These are phyloP conservation scores for Chaetops frenatus DNA, from an alignment of 2,113 vertebrate species.

Conservation along the genomic window DNA sequence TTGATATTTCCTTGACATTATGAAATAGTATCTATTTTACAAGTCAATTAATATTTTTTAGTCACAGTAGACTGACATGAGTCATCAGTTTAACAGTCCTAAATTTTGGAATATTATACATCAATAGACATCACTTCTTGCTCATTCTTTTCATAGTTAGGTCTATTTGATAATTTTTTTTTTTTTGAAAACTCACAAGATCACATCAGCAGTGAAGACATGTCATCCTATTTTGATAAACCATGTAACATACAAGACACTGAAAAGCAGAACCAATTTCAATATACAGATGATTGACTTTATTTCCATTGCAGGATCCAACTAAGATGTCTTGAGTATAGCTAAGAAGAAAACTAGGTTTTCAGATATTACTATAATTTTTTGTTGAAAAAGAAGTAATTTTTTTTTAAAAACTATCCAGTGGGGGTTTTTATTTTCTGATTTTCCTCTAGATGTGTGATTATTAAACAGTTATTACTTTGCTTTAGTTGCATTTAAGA, in stretches of 20 bases:
- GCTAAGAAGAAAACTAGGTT: not conserved
- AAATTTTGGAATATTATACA: not conserved
- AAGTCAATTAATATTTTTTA: not conserved
- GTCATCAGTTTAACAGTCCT: not conserved
- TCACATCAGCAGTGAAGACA: not conserved
- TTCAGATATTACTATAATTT: not conserved
- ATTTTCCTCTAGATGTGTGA: not conserved
- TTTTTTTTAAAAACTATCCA: not conserved
- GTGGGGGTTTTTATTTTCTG: not conserved
- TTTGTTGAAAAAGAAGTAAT: not conserved
- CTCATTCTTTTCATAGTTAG: not conserved
- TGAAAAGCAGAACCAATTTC: not conserved
- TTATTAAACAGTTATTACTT: not conserved
- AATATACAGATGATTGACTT: not conserved
- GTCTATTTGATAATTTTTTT: not conserved
- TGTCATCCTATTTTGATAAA: not conserved
- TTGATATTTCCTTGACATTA: constrained; percentile 1
- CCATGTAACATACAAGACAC: not conserved
- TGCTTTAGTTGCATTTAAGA: not conserved
- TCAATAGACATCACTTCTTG: not conserved
- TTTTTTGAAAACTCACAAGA: not conserved
- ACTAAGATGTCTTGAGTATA: not conserved
- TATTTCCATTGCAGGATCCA: not conserved
- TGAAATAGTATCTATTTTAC: not conserved
- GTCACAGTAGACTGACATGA: not conserved